Conservation (phyloP, 1,140 invertebrate species). For the Rhagoletis pomonella region DNA sequence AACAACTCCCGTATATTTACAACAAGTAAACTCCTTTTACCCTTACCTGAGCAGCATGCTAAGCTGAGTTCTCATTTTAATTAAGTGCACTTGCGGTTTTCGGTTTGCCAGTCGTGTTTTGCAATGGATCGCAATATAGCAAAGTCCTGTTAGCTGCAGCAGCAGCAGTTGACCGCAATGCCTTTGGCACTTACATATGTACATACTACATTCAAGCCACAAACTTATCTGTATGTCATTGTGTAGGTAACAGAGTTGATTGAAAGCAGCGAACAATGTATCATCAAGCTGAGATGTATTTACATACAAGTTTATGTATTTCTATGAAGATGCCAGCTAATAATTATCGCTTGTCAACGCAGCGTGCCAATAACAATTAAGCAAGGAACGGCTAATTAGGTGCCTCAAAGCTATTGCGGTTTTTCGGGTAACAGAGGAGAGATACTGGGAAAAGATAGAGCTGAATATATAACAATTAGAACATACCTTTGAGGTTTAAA, state of each 20-base stretch:
- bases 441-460: no score
- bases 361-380: conserved; percentile 44
- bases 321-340: conserved; percentile 21
- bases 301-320: neutral
- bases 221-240: no score
- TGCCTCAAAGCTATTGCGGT: neutral
- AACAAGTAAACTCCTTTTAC: neutral
- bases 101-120: neutral
- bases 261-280: no score
- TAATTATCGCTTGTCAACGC: conserved; percentile 44
- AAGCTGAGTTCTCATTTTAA: conserved; percentile 30
- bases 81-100: conserved; percentile 45
- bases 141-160: neutral
- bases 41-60: neutral
- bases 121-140: neutral
- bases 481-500: no score
- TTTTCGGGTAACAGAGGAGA: neutral
- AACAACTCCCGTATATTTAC: neutral
- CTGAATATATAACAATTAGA: no score
- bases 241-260: no score
- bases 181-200: conserved; percentile 1
- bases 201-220: neutral
- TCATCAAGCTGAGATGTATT: neutral
- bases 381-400: neutral
- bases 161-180: conserved; percentile 21